A percentile compares a stretch with the other conserved stretches of the same genome.
Evolutionary conservation across 2,113 vertebrate genomes (phyloP).

Genomic region (Nesoenas mayeri): DNA sequence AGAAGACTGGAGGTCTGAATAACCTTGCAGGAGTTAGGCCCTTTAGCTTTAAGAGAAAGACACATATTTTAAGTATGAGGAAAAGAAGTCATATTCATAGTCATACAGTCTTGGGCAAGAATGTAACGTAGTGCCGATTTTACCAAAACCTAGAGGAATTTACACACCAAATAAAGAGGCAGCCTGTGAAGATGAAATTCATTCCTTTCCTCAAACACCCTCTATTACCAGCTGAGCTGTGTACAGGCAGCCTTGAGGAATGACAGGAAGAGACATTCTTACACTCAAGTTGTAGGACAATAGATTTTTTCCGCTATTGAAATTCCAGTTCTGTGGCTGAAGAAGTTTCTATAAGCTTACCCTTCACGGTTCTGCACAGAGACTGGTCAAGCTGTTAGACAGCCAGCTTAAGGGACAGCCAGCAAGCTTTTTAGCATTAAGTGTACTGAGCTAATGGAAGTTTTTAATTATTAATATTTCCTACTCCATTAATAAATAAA

Average conservation of each 20-base stretch:
- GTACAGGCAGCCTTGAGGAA: background rate
- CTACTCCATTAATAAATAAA: constrained; percentile 20
- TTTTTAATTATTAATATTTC: constrained; percentile 36
- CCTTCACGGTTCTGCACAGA: background rate
- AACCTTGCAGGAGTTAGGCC: background rate
- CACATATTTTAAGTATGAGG: background rate
- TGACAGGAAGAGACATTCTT: background rate
- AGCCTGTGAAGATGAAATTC: background rate
- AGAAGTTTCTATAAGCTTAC: background rate
- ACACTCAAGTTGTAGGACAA: background rate
- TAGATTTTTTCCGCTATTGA: background rate
- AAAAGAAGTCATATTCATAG: background rate
- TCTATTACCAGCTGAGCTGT: background rate
- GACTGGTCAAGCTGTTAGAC: background rate
- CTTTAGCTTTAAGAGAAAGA: background rate
- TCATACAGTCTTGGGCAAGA: background rate
- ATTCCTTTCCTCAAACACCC: background rate
- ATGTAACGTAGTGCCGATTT: background rate
- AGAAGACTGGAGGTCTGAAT: background rate
- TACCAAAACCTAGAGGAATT: background rate
- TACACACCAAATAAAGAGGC: background rate
- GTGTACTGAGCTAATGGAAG: constrained; percentile 11
- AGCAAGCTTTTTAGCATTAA: background rate
- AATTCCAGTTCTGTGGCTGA: background rate
- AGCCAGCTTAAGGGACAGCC: background rate